Evolutionary conservation across 2,113 vertebrate genomes (phyloP).

Genomic region (Micronycteris hirsuta): DNA sequence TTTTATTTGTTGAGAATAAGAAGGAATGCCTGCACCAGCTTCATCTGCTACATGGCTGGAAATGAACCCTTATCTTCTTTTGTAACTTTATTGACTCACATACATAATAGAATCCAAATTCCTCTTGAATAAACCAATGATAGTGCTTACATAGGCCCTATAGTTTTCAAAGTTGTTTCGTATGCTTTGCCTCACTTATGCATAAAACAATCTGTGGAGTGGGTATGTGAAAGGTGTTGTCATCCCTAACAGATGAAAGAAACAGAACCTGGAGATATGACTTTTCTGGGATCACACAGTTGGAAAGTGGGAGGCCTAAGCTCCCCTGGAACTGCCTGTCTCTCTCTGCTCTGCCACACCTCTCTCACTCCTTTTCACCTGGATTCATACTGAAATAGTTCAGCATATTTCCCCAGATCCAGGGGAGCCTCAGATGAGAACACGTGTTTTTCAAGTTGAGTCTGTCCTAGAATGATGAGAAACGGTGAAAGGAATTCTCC

Average conservation of each 20-base stretch:
- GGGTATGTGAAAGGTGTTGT: neutral
- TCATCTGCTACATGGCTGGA: neutral
- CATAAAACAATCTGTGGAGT: neutral
- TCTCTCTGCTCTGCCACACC: fast-evolving
- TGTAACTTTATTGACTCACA: neutral
- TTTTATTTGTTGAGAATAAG: neutral
- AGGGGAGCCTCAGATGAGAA: neutral
- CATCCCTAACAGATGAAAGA: neutral
- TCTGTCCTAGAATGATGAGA: neutral
- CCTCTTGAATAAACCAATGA: neutral
- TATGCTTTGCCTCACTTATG: neutral
- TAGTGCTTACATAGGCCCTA: no score
- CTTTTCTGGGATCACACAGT: neutral
- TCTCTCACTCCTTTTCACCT: neutral
- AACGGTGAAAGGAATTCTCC: neutral
- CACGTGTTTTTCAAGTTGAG: neutral
- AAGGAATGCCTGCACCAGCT: neutral
- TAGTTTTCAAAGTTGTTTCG: neutral
- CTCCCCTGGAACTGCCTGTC: no score
- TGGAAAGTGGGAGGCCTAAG: neutral
- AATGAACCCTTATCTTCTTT: neutral
- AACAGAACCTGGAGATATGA: neutral
- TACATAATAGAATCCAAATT: neutral
- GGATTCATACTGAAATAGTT: neutral
- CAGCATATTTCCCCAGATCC: no score